phyloP scores from a whole-genome alignment of 2,888 invertebrate species.

The Apotomis betuletana region DNA sequence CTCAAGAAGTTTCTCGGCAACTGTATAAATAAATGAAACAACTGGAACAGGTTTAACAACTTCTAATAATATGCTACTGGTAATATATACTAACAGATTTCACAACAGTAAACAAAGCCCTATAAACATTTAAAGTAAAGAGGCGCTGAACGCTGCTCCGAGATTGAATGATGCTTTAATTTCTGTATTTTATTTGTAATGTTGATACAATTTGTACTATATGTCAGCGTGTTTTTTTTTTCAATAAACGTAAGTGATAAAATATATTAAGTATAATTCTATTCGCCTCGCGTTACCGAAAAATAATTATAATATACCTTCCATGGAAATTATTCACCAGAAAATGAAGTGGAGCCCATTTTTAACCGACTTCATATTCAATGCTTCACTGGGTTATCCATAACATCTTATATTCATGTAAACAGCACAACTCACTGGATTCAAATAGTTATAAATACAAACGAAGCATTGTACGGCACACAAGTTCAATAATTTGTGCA shows the following conservation, averaged over 20 bases:
- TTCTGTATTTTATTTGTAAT: conserved; percentile 20
- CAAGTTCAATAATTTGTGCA: conserved; percentile 10
- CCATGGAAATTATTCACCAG: not conserved
- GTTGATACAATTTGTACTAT: conserved; percentile 31
- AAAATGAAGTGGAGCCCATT: not conserved
- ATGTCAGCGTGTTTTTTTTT: conserved; percentile 15
- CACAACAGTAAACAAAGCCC: conserved; percentile 39
- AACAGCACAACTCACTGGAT: not conserved
- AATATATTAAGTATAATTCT: conserved; percentile 6
- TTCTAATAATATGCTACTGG: conserved; percentile 39
- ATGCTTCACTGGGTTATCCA: not conserved
- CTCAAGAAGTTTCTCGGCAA: no score
- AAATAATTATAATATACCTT: not conserved
- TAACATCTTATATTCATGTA: conserved; percentile 1
- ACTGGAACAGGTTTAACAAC: conserved; percentile 31
- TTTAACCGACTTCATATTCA: not conserved
- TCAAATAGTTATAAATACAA: conserved; percentile 31
- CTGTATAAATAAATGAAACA: conserved; percentile 34
- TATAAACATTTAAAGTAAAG: conserved; percentile 27
- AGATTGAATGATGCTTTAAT: conserved; percentile 19
- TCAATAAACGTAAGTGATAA: conserved; percentile 27
- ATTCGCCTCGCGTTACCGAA: not conserved
- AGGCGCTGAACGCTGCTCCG: conserved; percentile 25
- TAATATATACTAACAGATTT: conserved; percentile 37
- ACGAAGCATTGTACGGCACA: conserved; percentile 14